Base-by-base conservation (phyloP, 2,888 invertebrate species). In the Brachyptera risi region DNA sequence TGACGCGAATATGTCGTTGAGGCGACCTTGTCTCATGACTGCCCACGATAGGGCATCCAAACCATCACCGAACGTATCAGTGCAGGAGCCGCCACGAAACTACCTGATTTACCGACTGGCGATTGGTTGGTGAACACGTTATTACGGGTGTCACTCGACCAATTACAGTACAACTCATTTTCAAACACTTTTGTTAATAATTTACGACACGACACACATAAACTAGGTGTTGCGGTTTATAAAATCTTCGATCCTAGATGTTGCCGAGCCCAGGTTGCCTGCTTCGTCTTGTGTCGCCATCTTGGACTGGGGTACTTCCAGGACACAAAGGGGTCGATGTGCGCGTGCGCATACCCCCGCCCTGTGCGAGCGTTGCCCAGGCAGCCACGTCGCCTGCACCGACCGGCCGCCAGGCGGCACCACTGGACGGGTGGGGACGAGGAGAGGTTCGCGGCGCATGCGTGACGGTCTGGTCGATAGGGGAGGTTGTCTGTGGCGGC, bases 31-130 rank as follows among this genome's bases (percentile, higher is more conserved):
- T 62, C 58, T 58, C 62, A 62, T 62, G 62, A 59, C 59, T 59
- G 59, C 62, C 62, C 62, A 44, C 17, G 24, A 17, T 13, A 59
- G 62, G 62, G 62, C 62, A 62, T 62, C 42, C 24, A 49, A 23
- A 31, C 57, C 31, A 11, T 31, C 31, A 31, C 31, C 31, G 31
- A 31, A 5, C n/a, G n/a, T n/a, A n/a, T n/a, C n/a, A n/a, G n/a
- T n/a, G n/a, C n/a, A n/a, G n/a, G n/a, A n/a, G 5, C 31, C 31
- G 7, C 11, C 31, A 31, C 5, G 31, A 7, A 31, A 31, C 11
- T 31, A 24, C 58, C 44, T 26, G n/a, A n/a, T n/a, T n/a, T n/a
- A n/a, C n/a, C n/a, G n/a, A n/a, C n/a, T n/a, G n/a, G n/a, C n/a
- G n/a, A n/a, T n/a, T n/a, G n/a, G n/a, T n/a, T n/a, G n/a, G 44